Evolutionary conservation across 2,797 vertebrate genomes (phyloP), one percentile per base, ranked within the genome.

Genomic region (Chanos chanos): DNA sequence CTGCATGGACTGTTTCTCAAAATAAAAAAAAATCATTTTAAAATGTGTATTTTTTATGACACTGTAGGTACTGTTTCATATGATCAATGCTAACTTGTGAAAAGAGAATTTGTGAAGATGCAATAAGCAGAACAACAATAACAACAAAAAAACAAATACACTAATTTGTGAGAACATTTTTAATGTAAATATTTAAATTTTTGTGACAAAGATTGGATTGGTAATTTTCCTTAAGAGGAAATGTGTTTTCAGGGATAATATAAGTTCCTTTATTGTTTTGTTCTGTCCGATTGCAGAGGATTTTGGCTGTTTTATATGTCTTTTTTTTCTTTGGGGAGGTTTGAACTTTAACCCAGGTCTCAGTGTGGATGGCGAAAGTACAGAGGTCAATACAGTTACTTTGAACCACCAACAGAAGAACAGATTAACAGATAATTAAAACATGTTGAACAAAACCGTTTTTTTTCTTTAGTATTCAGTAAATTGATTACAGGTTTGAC

Each of bases 161-260:
- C 27, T 52, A 59, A 75, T 50, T 56, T 67, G 47, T 67, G 66
- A 73, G 72, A 70, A 75, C 67, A 65, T 56, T 62, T 65, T 44
- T 54, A 61, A 22, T 64, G 43, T 54, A 64, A 60, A 60, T 74
- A 48, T 59, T 61, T 52, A 44, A 24, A 30, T 54, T 21, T 61
- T 47, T 68, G 48, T 56, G 50, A 49, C 51, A 39, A 59, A 50
- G 52, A 66, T 57, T 62, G 45, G 39, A 68, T 69, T 61, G 53
- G 62, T 64, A 33, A 31, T 55, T 49, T 64, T 68, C 66, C 66
- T 75, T 71, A 63, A 69, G 55, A 55, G 24, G 51, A 61, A 30
- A 57, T 56, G 52, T 70, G 63, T 66, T 75, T 75, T 72, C 70
- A 75, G 73, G 66, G 73, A 75, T 75, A 56, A 63, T 60, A 53